Evolutionary conservation across 1,140 invertebrate species (phyloP).

Genomic region (Artemia franciscana): DNA sequence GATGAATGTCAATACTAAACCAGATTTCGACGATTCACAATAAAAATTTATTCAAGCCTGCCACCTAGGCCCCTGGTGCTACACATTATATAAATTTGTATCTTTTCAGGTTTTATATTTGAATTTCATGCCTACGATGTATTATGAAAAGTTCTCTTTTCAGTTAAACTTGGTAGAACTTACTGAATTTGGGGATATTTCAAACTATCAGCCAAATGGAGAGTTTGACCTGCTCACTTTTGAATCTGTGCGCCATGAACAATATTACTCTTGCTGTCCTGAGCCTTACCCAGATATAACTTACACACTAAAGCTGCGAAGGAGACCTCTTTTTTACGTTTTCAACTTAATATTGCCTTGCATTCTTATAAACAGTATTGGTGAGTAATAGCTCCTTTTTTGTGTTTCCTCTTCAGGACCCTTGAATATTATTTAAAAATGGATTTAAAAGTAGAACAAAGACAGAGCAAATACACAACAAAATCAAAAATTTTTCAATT

Average conservation of each 20-base stretch:
- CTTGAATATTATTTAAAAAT: neutral
- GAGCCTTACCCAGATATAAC: slow-evolving; percentile 28
- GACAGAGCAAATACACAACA: neutral
- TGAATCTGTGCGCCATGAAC: slow-evolving; percentile 38
- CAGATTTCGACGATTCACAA: too few relatives aligned
- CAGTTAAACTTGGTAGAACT: slow-evolving; percentile 44
- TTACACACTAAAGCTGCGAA: slow-evolving; percentile 35
- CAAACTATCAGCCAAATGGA: slow-evolving; percentile 51
- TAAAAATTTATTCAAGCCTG: too few relatives aligned
- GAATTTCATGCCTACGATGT: neutral
- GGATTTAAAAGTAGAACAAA: neutral
- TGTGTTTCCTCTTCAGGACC: neutral
- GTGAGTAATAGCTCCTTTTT: slow-evolving; percentile 27
- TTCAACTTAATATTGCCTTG: slow-evolving; percentile 77
- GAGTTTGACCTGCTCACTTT: slow-evolving; percentile 54
- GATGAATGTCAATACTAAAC: too few relatives aligned
- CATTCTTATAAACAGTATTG: slow-evolving; percentile 61
- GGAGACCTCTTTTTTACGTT: slow-evolving; percentile 69
- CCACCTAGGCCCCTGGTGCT: too few relatives aligned
- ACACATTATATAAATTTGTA: neutral
- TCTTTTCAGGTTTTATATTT: neutral
- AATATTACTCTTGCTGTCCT: slow-evolving; percentile 41
- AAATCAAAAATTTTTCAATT: neutral
- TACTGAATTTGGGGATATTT: slow-evolving; percentile 42
- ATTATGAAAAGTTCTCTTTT: slow-evolving; percentile 10